Evolutionary conservation across 2,888 invertebrate genomes (phyloP).

Genomic region (Fabriciana adippe): DNA sequence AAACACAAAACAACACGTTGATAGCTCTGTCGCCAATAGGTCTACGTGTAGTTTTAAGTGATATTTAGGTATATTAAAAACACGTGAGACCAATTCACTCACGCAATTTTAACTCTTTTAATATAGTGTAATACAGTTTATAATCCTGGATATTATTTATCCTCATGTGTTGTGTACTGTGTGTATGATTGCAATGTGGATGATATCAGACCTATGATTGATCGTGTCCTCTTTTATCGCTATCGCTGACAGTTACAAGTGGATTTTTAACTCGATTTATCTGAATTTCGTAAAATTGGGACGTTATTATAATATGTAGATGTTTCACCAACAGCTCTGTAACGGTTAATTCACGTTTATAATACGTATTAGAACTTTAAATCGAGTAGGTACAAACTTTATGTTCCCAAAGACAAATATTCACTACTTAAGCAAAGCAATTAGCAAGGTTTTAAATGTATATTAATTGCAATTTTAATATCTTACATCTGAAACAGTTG

Average conservation of each 20-base stretch:
- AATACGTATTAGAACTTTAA: not conserved
- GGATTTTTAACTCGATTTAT: slow-evolving; percentile 29
- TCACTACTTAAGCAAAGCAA: no score
- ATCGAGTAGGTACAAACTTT: not conserved
- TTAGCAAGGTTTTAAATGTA: no score
- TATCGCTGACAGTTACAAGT: slow-evolving; percentile 36
- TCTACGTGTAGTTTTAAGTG: slow-evolving; percentile 37
- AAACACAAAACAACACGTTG: slow-evolving; percentile 29
- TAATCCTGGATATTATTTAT: slow-evolving; percentile 4
- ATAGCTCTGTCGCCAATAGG: slow-evolving; percentile 40
- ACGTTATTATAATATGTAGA: slow-evolving; percentile 23
- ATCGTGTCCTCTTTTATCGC: slow-evolving; percentile 33
- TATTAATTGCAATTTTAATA: no score
- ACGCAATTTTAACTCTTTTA: not conserved
- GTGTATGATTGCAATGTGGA: slow-evolving; percentile 17
- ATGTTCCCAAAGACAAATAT: no score
- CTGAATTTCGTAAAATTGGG: slow-evolving; percentile 28
- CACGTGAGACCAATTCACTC: not conserved
- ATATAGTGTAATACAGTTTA: not conserved
- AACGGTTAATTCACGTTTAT: slow-evolving; percentile 11
- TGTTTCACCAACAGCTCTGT: slow-evolving; percentile 7
- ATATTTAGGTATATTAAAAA: slow-evolving; percentile 2
- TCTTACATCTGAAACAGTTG: no score
- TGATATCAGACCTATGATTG: slow-evolving; percentile 34
- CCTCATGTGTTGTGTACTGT: not conserved